Conservation (phyloP, 2,888 invertebrate species). For the Euspilapteryx auroguttella region DNA sequence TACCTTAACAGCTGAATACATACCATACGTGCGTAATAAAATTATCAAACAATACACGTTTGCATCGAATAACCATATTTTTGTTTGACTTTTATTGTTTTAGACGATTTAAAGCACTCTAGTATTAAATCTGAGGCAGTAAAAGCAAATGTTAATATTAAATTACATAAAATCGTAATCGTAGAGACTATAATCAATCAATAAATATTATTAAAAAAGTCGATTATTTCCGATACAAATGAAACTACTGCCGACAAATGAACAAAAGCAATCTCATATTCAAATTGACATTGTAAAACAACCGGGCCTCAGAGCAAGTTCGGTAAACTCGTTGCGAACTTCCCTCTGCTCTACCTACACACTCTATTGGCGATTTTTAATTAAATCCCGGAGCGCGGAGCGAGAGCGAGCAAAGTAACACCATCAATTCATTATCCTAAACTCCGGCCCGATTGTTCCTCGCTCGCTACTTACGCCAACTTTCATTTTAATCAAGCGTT, state of each 20-base stretch:
- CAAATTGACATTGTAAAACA: slow-evolving; percentile 60
- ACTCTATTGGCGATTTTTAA: slow-evolving; percentile 62
- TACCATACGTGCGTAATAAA: too few species aligned
- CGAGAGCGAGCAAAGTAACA: slow-evolving; percentile 54
- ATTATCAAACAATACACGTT: too few species aligned
- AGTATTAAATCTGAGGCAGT: too few species aligned
- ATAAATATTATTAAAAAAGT: too few species aligned
- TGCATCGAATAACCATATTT: too few species aligned
- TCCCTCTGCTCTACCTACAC: slow-evolving; percentile 39
- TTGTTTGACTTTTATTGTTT: too few species aligned
- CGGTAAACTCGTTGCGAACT: slow-evolving; percentile 54
- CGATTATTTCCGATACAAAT: too few species aligned
- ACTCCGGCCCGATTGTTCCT: slow-evolving; percentile 58
- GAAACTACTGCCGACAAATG: background rate
- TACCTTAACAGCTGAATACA: too few species aligned
- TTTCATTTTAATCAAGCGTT: slow-evolving; percentile 63
- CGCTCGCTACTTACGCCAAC: slow-evolving; percentile 61
- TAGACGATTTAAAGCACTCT: too few species aligned
- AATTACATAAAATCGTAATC: background rate
- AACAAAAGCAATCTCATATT: slow-evolving; percentile 42
- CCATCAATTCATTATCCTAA: slow-evolving; percentile 63
- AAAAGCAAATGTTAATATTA: background rate
- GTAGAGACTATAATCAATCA: too few species aligned
- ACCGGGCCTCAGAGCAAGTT: slow-evolving; percentile 51
- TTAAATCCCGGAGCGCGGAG: slow-evolving; percentile 52